Evolutionary conservation across 2,797 vertebrate species (phyloP).

Genomic region (Syngnathus acus): DNA sequence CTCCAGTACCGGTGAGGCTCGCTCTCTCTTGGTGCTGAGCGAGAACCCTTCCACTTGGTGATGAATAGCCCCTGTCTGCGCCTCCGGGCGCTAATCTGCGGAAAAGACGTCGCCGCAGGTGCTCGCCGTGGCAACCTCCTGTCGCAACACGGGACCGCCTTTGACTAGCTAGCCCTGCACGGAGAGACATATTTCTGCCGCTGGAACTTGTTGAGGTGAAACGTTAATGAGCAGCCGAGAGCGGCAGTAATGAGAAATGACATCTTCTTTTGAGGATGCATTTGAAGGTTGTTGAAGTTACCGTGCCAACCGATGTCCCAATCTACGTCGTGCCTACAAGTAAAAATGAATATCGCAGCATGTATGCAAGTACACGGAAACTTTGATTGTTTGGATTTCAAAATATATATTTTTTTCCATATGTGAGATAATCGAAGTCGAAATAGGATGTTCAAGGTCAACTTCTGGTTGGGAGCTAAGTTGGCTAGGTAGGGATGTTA

Average conservation of each 20-base stretch:
- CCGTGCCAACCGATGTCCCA: too few relatives aligned
- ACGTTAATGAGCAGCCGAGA: background rate
- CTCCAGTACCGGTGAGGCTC: conserved; percentile 24
- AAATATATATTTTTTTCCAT: too few relatives aligned
- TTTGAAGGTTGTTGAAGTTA: background rate
- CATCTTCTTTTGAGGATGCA: background rate
- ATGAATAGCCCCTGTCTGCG: conserved; percentile 58
- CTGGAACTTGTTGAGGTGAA: background rate
- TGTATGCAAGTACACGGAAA: too few relatives aligned
- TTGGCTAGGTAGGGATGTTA: too few relatives aligned
- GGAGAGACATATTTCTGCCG: conserved; percentile 16
- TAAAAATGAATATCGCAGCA: too few relatives aligned
- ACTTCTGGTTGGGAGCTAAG: too few relatives aligned
- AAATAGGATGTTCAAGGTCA: too few relatives aligned
- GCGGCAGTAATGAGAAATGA: background rate
- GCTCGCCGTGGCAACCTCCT: conserved; percentile 43
- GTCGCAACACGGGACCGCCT: conserved; percentile 49
- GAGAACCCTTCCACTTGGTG: conserved; percentile 40
- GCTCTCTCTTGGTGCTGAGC: conserved; percentile 33
- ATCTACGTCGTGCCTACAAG: too few relatives aligned
- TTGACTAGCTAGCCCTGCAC: conserved; percentile 12
- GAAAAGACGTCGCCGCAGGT: conserved; percentile 43
- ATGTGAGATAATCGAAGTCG: too few relatives aligned
- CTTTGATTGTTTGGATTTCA: too few relatives aligned
- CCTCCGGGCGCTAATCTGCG: conserved; percentile 38